phyloP scores from a whole-genome alignment of 2,797 vertebrate genomes.

The Neoniphon sammara region DNA sequence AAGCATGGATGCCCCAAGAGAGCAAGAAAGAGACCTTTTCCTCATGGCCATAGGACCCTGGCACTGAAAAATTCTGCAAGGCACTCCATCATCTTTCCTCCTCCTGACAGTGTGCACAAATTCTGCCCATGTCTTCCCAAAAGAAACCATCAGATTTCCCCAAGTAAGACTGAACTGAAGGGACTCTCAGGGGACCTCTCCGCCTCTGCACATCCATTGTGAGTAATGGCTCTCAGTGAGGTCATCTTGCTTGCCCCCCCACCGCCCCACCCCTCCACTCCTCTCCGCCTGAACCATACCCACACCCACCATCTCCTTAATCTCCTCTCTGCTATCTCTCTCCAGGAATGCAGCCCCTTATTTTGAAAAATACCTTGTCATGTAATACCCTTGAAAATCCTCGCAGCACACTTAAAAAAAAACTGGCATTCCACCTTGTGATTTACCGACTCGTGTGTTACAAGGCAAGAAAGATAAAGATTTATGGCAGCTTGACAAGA shows the following conservation, averaged over 20 bases:
- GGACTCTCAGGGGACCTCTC: conserved; percentile 47
- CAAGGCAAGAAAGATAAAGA: conserved; percentile 68
- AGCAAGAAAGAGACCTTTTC: conserved; percentile 1
- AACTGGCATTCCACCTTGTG: conserved; percentile 69
- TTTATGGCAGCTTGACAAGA: conserved; percentile 63
- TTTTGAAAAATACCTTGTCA: conserved; percentile 83
- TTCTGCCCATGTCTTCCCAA: conserved; percentile 15
- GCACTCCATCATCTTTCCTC: conserved; percentile 24
- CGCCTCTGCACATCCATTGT: conserved; percentile 47
- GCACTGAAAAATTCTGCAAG: conserved; percentile 6
- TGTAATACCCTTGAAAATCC: conserved; percentile 83
- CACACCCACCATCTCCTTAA: conserved; percentile 68
- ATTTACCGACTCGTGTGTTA: conserved; percentile 73
- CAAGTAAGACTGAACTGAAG: conserved; percentile 31
- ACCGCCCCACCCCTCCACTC: conserved; percentile 8
- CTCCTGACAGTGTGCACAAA: conserved; percentile 16
- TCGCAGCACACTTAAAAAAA: conserved; percentile 60
- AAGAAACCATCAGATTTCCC: conserved; percentile 37
- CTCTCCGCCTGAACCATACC: no score
- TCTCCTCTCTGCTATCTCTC: conserved; percentile 79
- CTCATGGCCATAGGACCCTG: conserved; percentile 24
- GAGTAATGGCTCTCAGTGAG: conserved; percentile 69
- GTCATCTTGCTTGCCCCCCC: conserved; percentile 66
- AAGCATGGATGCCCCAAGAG: conserved; percentile 27
- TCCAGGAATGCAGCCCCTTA: conserved; percentile 80